phyloP scores from a whole-genome alignment of 2,888 invertebrate species.

The Ophioninae sp. region DNA sequence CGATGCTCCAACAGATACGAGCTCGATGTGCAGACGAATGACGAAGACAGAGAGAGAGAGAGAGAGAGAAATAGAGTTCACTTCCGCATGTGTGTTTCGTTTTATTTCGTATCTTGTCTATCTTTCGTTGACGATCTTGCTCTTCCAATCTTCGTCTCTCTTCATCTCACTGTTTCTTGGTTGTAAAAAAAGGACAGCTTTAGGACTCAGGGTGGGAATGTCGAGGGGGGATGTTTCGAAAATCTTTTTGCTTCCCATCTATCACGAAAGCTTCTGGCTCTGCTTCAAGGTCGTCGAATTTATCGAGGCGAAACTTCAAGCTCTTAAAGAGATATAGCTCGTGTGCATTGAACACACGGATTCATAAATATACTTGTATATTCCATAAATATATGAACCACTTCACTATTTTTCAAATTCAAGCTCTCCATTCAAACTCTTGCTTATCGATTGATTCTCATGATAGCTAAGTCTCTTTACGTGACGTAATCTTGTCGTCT shows the following conservation, averaged over 20 bases:
- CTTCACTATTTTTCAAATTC: conserved; percentile 32
- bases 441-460: conserved; percentile 5
- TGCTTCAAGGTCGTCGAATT: conserved; percentile 57
- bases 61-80: not conserved
- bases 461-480: not conserved
- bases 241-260: conserved; percentile 51
- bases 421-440: conserved; percentile 3
- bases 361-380: not conserved
- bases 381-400: not conserved
- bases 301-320: conserved; percentile 50
- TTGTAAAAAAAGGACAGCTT: not conserved
- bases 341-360: not conserved
- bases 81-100: conserved; percentile 23
- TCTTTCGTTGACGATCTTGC: conserved; percentile 9
- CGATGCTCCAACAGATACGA: conserved; percentile 43
- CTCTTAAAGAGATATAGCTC: conserved; percentile 24
- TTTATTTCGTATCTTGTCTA: conserved; percentile 39
- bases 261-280: conserved; percentile 36
- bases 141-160: conserved; percentile 14
- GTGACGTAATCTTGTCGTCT: no score
- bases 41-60: not conserved
- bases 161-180: not conserved
- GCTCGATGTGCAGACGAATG: conserved; percentile 30
- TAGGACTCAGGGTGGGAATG: not conserved
- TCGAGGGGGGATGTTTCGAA: conserved; percentile 15